Evolutionary conservation across 2,888 invertebrate species (phyloP).

Genomic region (Biston stratarius): DNA sequence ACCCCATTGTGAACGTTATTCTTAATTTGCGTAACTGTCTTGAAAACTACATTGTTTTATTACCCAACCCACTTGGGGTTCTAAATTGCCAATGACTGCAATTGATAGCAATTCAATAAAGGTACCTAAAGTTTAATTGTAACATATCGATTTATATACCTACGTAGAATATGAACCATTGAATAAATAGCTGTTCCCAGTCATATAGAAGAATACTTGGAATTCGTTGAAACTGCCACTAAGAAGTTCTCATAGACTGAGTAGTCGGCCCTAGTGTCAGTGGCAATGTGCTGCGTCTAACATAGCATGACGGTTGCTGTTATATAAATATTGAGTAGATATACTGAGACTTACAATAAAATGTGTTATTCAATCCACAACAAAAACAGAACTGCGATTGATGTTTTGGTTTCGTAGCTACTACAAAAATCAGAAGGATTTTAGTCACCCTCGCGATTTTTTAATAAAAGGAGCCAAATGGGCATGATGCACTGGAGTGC

Average conservation of each 20-base stretch:
- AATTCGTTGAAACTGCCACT: background rate
- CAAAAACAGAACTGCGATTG: no score
- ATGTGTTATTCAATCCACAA: no score
- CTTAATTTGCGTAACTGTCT: conserved; percentile 29
- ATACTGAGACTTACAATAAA: no score
- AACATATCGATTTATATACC: no score
- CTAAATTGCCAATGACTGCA: conserved; percentile 31
- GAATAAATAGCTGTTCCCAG: background rate
- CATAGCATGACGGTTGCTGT: no score
- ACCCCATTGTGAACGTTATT: conserved; percentile 28
- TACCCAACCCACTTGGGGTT: conserved; percentile 23
- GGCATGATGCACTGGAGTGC: no score
- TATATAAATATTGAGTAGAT: no score
- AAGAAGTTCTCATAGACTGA: no score
- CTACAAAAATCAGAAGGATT: background rate
- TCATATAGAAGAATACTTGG: background rate
- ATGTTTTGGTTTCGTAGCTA: background rate
- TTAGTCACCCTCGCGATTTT: background rate
- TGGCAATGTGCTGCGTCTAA: no score
- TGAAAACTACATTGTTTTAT: conserved; percentile 41
- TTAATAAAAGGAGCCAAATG: background rate
- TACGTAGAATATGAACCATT: background rate
- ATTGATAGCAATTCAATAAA: conserved; percentile 27
- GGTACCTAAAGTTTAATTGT: background rate
- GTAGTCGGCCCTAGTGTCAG: no score